Base-by-base conservation (phyloP, 2,888 invertebrate genomes). In the Xanthia togata region DNA sequence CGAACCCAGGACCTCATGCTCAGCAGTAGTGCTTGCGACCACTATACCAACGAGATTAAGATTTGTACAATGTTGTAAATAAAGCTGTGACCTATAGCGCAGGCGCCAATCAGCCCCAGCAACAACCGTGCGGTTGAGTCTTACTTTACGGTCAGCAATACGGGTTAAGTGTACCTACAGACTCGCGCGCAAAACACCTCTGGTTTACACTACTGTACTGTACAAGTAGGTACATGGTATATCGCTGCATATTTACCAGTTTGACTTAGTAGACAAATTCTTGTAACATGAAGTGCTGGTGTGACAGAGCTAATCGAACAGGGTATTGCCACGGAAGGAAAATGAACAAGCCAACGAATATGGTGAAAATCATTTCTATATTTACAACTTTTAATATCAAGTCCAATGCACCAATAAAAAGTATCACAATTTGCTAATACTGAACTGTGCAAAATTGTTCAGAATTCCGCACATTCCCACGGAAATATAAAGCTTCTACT, bases 351-450 rank as follows among this genome's bases (percentile, higher is more conserved):
- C 14, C 65, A 59, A 44, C 20, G 0, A 53, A 70, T 64, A 78
- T 78, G 76, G 87, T 82, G 78, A 82, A 82, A 87, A 80, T 83
- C 31, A 83, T 86, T 87, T 81, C 44, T 87, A 82, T 84, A 84
- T 88, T 87, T 88, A 90, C 87, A 89, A 76, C 41, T 77, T 82
- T 83, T 76, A 81, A 82, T 86, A 83, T 76, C 84, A 85, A 82
- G 78, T 85, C 78, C 81, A 88, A 88, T 90, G 90, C 90, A 91
- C 90, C 91, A 89, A 85, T 87, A 84, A 89, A 89, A 90, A 87
- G 82, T 92, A 93, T 93, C 93, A 93, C 93, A 93, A 87, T 91
- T 84, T 89, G 79, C 90, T 95, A 96, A 96, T 96, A 96, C 96
- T 96, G 96, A 93, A 89, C 89, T 90, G 93, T 79, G 84, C 79